Evolutionary conservation across 2,888 invertebrate genomes (phyloP), one percentile per base, ranked within the genome.

Genomic region (Megastigmus dorsalis): DNA sequence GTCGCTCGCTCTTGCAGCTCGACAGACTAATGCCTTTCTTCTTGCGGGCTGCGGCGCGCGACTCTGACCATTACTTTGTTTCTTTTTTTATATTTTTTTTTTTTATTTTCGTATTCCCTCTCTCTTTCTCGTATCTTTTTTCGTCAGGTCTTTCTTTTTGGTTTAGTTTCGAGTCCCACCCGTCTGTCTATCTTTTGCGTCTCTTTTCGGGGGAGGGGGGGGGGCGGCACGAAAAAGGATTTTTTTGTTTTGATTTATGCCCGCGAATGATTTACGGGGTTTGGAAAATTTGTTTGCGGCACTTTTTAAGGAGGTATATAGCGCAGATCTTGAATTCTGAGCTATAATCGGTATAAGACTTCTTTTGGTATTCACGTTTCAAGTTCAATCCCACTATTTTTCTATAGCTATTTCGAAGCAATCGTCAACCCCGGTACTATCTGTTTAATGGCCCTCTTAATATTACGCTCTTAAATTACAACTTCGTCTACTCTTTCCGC

Each of bases 21-120:
- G 28, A 54, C 67, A 48, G 63, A 63, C 74, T 68, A 74, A 74
- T 68, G 68, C 68, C 50, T 68, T 74, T 68, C 74, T 68, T 74
- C 57, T 62, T 36, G 30, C 41, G 50, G 50, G 28, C 38, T 57
- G 38, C 54, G 23, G 23, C 7, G 26, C 28, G 10, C 18, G 48
- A 48, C 33, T 48, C 65, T 48, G 68, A 68, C 68, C 68, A 59
- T 68, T 60, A 41, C 48, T 48, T 48, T 41, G 50, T 28, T 28
- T 23, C 9, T 33, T 18, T 7, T 15, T 18, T 9, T 20, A 20
- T 33, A 1, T 15, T n/a, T 54, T 62, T 55, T 23, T 18, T n/a
- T 33, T 28, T 28, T 43, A n/a, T 41, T 13, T 50, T 28, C 15
- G 13, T 9, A 26, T 30, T 18, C 10, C 38, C 13, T 54, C 36